Evolutionary conservation across 2,797 vertebrate species (phyloP).

Genomic region (Cetoscarus ocellatus): DNA sequence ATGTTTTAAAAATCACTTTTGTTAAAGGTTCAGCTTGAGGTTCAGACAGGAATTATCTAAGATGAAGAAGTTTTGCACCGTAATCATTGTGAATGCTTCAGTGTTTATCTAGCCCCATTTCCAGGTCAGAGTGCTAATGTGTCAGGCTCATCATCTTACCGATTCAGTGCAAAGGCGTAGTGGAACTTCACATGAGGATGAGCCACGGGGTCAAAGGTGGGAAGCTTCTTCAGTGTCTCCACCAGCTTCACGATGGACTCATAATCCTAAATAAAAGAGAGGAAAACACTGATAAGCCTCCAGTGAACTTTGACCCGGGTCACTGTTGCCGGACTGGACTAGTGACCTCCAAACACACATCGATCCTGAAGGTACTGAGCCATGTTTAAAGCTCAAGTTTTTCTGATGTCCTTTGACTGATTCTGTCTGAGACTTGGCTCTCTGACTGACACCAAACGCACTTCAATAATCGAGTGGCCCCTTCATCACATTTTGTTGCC

Average conservation of each 20-base stretch:
- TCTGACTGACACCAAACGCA: conserved; percentile 39
- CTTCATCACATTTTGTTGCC: conserved; percentile 45
- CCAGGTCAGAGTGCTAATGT: too few relatives aligned
- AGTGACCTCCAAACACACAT: conserved; percentile 8
- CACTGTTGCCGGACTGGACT: neutral
- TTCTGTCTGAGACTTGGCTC: conserved; percentile 24
- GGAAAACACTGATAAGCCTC: conserved; percentile 17
- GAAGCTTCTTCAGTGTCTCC: conserved; percentile 95
- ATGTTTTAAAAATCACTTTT: too few relatives aligned
- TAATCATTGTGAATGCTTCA: too few relatives aligned
- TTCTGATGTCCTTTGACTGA: conserved; percentile 31
- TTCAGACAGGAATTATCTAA: too few relatives aligned
- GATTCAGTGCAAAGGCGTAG: conserved; percentile 96
- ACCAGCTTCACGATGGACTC: conserved; percentile 97
- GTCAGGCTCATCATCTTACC: conserved; percentile 79
- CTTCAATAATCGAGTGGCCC: conserved; percentile 54
- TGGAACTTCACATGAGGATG: conserved; percentile 97
- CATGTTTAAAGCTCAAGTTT: neutral
- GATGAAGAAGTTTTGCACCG: too few relatives aligned
- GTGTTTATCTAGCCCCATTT: too few relatives aligned
- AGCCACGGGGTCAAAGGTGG: conserved; percentile 94
- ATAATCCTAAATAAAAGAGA: conserved; percentile 88
- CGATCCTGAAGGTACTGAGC: neutral
- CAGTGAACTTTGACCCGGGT: neutral
- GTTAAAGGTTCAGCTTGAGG: too few relatives aligned